Conservation (phyloP, 2,797 vertebrate genomes). For the Sebastes vulpes region DNA sequence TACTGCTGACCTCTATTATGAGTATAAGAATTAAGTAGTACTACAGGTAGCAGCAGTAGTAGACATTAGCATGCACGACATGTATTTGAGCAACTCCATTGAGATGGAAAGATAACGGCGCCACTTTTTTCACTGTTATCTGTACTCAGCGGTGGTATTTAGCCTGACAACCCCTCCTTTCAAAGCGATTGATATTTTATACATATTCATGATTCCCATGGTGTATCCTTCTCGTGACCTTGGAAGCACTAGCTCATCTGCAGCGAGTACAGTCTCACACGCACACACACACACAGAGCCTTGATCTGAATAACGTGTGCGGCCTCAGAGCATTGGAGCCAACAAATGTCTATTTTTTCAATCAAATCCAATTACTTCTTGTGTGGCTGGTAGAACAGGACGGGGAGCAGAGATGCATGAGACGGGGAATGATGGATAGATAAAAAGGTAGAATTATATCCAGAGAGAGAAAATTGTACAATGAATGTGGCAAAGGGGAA, state of each 20-base stretch:
- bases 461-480: conserved; percentile 19
- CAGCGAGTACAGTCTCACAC: background rate
- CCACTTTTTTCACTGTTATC: conserved; percentile 50
- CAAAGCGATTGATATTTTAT: conserved; percentile 59
- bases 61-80: background rate
- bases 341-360: conserved; percentile 46
- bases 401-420: conserved; percentile 8
- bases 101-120: conserved; percentile 47
- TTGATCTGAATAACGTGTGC: conserved; percentile 40
- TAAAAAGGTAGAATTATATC: conserved; percentile 9
- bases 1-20: conserved; percentile 1
- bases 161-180: conserved; percentile 57
- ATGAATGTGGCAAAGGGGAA: background rate
- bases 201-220: conserved; percentile 66
- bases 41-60: background rate
- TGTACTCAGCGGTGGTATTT: conserved; percentile 51
- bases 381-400: conserved; percentile 31
- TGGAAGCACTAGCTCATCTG: conserved; percentile 37
- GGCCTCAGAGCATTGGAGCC: conserved; percentile 1
- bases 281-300: background rate
- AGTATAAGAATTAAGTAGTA: background rate
- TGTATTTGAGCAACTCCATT: background rate
- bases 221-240: conserved; percentile 59
- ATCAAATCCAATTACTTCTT: conserved; percentile 54
- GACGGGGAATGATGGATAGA: conserved; percentile 17